These are phyloP conservation scores for Acheta domesticus DNA, from an alignment of 2,888 invertebrate genomes.

Conservation along the genomic window DNA sequence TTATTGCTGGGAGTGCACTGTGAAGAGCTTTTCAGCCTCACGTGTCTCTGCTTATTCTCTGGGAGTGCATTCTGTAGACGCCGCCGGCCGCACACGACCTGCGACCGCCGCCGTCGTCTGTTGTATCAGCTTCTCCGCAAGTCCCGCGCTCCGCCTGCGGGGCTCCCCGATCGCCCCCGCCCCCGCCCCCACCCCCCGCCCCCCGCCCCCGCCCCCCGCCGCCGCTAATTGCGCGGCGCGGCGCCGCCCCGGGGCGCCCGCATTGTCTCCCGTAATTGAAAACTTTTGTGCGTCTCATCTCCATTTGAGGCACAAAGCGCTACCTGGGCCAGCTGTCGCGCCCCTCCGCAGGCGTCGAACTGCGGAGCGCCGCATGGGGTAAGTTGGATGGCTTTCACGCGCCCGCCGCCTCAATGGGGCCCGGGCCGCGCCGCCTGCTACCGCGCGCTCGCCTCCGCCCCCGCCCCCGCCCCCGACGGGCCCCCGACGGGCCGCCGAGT, in stretches of 20 bases:
- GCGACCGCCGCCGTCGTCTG: too few relatives aligned
- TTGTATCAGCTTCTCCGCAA: too few relatives aligned
- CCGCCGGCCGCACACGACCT: too few relatives aligned
- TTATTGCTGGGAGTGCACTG: too few relatives aligned
- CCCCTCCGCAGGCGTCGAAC: neutral
- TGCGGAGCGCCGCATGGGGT: neutral
- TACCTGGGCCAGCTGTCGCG: neutral
- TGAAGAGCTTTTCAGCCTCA: too few relatives aligned
- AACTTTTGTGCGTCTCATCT: slow-evolving; percentile 32
- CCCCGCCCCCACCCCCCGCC: neutral
- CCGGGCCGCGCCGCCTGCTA: neutral
- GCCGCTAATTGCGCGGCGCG: neutral
- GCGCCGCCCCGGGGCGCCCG: slow-evolving; percentile 19
- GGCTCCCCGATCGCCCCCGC: neutral
- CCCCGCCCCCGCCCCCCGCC: neutral
- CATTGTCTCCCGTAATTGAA: slow-evolving; percentile 37
- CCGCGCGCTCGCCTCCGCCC: neutral
- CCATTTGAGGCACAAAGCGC: neutral
- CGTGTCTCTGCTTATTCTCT: too few relatives aligned
- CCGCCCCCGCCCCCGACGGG: neutral
- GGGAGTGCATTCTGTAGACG: too few relatives aligned
- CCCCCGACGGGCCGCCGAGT: neutral
- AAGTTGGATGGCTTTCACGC: slow-evolving; percentile 9
- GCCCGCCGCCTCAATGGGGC: neutral
- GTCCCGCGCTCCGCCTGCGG: too few relatives aligned